A percentile compares a stretch with the other conserved stretches of the same genome.
phyloP scores from a whole-genome alignment of 2,888 invertebrate species.

The Heteromyza rotundicornis region DNA sequence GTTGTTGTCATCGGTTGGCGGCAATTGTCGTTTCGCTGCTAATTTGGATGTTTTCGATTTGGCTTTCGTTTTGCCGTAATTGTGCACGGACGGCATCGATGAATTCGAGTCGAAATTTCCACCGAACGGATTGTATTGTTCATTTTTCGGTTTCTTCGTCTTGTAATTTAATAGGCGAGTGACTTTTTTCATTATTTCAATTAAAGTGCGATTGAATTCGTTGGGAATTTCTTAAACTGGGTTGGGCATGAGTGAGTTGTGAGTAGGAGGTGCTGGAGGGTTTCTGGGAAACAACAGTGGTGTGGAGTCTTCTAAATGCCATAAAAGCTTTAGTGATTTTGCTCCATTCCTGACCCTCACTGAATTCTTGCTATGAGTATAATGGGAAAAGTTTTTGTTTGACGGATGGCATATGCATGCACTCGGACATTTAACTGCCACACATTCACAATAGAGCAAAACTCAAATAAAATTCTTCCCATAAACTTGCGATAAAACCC shows the following conservation, averaged over 20 bases:
- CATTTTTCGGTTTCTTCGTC: constrained; percentile 35
- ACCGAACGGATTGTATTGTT: constrained; percentile 40
- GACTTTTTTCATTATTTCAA: constrained; percentile 51
- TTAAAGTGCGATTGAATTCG: constrained; percentile 19
- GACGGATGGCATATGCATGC: no score
- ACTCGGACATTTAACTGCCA: no score
- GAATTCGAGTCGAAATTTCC: neutral
- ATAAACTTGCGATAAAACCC: no score
- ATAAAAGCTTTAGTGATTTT: no score
- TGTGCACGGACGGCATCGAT: constrained; percentile 9
- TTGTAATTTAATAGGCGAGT: constrained; percentile 46
- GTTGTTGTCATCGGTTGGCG: constrained; percentile 35
- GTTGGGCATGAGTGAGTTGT: neutral
- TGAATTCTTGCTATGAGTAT: no score
- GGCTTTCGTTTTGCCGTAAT: constrained; percentile 21
- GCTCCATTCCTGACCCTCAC: no score
- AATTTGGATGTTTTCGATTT: constrained; percentile 18
- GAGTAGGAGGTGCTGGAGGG: neutral
- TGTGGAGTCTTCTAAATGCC: no score
- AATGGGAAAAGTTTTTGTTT: no score
- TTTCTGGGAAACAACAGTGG: no score
- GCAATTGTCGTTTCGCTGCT: constrained; percentile 21
- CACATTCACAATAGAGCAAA: no score
- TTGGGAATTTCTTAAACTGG: neutral
- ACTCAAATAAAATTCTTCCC: no score